Conservation (phyloP, 2,888 invertebrate species). For the Agapetus fuscipes region DNA sequence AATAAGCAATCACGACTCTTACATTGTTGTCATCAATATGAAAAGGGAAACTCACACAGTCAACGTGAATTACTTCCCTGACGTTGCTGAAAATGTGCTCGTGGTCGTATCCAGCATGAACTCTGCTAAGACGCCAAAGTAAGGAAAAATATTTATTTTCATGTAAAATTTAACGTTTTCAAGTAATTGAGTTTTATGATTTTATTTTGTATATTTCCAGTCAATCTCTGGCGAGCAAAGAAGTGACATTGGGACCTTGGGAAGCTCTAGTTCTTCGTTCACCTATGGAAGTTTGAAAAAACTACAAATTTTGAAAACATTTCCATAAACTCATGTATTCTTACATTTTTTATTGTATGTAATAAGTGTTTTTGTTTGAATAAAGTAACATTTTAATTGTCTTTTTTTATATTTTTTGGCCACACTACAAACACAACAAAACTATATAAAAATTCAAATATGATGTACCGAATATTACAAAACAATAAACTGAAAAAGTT, state of each 20-base stretch:
- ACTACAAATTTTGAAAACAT: too few species aligned
- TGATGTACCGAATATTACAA: too few species aligned
- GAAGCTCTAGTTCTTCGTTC: background rate
- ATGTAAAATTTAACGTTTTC: background rate
- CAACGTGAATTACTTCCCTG: conserved; percentile 44
- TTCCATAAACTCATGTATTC: too few species aligned
- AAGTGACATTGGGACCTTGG: background rate
- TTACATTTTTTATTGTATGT: too few species aligned
- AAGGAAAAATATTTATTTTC: conserved; percentile 25
- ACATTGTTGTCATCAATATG: conserved; percentile 48
- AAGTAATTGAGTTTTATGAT: background rate
- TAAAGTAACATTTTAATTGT: too few species aligned
- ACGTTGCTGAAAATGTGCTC: conserved; percentile 33
- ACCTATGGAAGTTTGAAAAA: background rate
- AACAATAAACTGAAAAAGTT: too few species aligned
- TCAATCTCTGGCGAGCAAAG: background rate
- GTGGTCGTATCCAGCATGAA: conserved; percentile 41
- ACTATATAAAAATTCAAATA: too few species aligned
- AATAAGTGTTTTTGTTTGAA: too few species aligned
- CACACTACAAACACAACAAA: too few species aligned
- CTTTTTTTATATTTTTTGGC: too few species aligned
- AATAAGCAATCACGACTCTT: conserved; percentile 19
- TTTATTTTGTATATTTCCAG: background rate
- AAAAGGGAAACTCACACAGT: conserved; percentile 39
- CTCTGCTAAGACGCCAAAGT: conserved; percentile 43